A percentile compares a stretch with the other conserved stretches of the same genome.
Evolutionary conservation across 2,797 vertebrate genomes (phyloP).

Genomic region (Hemitrygon akajei): DNA sequence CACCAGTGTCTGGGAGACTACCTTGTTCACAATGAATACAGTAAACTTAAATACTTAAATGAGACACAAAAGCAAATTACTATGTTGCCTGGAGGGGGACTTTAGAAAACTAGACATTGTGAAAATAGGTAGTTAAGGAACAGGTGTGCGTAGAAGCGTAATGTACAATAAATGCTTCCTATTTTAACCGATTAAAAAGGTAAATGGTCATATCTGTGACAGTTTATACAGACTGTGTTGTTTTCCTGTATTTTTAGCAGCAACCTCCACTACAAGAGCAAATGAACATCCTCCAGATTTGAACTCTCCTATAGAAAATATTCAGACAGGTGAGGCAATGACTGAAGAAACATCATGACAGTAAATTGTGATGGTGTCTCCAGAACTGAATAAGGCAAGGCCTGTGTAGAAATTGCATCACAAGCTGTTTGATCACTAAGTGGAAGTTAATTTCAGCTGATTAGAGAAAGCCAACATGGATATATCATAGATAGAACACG

Average conservation of each 20-base stretch:
- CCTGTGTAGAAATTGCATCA: background rate
- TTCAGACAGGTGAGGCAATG: background rate
- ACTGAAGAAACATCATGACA: background rate
- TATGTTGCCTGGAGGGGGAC: no score
- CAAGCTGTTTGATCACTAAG: background rate
- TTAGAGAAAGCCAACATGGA: background rate
- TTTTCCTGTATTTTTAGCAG: conserved; percentile 3
- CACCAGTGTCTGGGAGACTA: no score
- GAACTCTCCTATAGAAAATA: background rate
- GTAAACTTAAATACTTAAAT: no score
- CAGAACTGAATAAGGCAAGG: background rate
- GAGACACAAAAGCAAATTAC: no score
- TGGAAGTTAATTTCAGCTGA: background rate
- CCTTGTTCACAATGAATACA: no score
- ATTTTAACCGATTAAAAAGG: background rate
- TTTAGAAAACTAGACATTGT: no score
- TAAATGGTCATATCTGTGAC: background rate
- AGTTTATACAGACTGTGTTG: background rate
- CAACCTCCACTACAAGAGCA: background rate
- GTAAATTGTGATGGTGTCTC: background rate
- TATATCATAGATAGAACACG: background rate
- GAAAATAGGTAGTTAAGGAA: no score
- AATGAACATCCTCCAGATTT: background rate
- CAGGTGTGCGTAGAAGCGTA: no score
- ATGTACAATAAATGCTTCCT: background rate